Base-by-base conservation (phyloP, 2,113 vertebrate species). In the Lagenorhynchus albirostris region DNA sequence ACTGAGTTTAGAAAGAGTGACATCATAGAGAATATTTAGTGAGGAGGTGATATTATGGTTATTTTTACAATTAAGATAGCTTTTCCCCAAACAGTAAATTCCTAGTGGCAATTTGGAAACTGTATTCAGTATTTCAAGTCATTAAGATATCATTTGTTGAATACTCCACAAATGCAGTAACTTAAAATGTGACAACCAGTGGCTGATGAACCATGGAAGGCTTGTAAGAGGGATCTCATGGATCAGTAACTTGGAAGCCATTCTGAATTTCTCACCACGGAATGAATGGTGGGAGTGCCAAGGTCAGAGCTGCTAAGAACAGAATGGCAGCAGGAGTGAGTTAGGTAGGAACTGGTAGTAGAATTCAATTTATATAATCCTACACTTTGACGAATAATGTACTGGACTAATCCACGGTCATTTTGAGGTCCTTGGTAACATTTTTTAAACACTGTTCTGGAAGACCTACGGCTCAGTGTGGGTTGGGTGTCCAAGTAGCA, bases 111-210 rank as follows among this genome's bases (percentile, higher is more conserved):
- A 41, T 68, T 58, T 89, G 44, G 36, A 96, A 76, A 63, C 62
- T 74, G 31, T 79, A 67, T 67, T 89, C 41, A 86, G 26, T 23
- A 63, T 86, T 65, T 63, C 17, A 86, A 41, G 33, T 82, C 12
- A 70, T 91, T 79, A 86, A 71, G 38, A 38, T 95, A 80, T 26
- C 70, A 74, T 63, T 80, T 95, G 77, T 81, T 91, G 68, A 71
- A 83, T 71, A 41, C 11, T 62, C 26, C 60, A 44, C 53, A 87
- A 95, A 97, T 21, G 41, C 13, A 80, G 20, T 84, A 53, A 74
- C 6, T 81, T 36, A 80, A 92, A 63, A 80, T 83, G 23, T 63
- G 6, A 47, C 11, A 80, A 17, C 50, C 31, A 65, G 31, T 31
- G 47, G 3, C 80, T 86, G 31, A 18, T 63, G 14, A 58, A 11